phyloP scores from a whole-genome alignment of 2,888 invertebrate species.

The Hirtodrosophila duncani region DNA sequence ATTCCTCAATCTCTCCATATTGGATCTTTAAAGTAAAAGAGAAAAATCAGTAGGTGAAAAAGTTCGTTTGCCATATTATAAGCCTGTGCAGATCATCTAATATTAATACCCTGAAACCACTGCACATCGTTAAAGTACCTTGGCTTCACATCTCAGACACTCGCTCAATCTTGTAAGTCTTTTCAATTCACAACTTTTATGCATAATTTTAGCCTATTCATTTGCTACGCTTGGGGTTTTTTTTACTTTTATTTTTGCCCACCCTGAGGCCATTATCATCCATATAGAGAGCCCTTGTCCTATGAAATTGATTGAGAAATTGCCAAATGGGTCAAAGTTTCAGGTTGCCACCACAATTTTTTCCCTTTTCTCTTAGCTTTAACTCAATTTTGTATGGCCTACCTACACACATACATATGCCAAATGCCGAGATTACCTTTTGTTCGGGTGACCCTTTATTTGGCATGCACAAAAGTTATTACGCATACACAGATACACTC shows the following conservation, averaged over 20 bases:
- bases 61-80: too few relatives aligned
- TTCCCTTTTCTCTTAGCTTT: constrained; percentile 36
- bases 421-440: constrained; percentile 30
- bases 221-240: constrained; percentile 26
- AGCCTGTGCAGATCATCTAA: too few relatives aligned
- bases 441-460: constrained; percentile 48
- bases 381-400: constrained; percentile 41
- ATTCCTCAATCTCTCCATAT: too few relatives aligned
- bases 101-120: too few relatives aligned
- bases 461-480: constrained; percentile 37
- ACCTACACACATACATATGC: too few relatives aligned
- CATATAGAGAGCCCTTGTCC: constrained; percentile 16
- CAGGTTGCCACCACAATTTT: constrained; percentile 3
- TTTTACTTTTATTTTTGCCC: not conserved
- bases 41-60: too few relatives aligned
- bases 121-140: too few relatives aligned
- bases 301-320: constrained; percentile 63
- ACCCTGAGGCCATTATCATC: constrained; percentile 30
- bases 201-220: constrained; percentile 14
- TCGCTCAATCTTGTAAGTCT: too few relatives aligned
- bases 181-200: constrained; percentile 16
- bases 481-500: constrained; percentile 41
- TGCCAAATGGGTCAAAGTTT: constrained; percentile 50
- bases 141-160: too few relatives aligned
- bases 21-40: too few relatives aligned